phyloP scores from a whole-genome alignment of 2,113 vertebrate species.

The Blennius ocellaris region DNA sequence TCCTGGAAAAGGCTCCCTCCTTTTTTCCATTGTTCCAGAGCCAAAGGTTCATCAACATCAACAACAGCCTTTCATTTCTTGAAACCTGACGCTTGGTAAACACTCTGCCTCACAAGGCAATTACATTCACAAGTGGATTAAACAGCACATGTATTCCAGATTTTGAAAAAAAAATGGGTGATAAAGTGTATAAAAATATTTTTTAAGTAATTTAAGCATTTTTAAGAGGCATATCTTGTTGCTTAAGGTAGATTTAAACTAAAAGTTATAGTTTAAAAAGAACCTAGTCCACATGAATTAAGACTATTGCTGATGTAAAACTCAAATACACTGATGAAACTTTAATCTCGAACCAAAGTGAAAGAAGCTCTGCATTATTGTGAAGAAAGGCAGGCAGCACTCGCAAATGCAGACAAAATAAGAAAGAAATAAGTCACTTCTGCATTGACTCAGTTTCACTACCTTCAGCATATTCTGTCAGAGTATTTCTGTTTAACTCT shows the following conservation, averaged over 20 bases:
- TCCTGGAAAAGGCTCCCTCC: slow-evolving; percentile 65
- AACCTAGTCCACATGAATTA: background rate
- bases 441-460: slow-evolving; percentile 56
- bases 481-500: slow-evolving; percentile 13
- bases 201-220: slow-evolving; percentile 53
- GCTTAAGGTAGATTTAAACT: slow-evolving; percentile 35
- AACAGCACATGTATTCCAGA: slow-evolving; percentile 21
- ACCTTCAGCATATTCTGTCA: slow-evolving; percentile 23
- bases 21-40: slow-evolving; percentile 35
- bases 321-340: slow-evolving; percentile 35
- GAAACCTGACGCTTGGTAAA: slow-evolving; percentile 61
- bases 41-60: slow-evolving; percentile 49
- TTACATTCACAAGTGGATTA: slow-evolving; percentile 39
- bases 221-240: slow-evolving; percentile 38
- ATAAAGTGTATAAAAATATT: slow-evolving; percentile 62
- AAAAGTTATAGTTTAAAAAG: slow-evolving; percentile 14
- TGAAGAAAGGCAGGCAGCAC: slow-evolving; percentile 57
- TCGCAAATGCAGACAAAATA: slow-evolving; percentile 25
- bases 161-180: slow-evolving; percentile 38
- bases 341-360: slow-evolving; percentile 31
- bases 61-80: slow-evolving; percentile 48
- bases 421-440: slow-evolving; percentile 15
- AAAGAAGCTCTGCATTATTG: slow-evolving; percentile 50
- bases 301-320: slow-evolving; percentile 29
- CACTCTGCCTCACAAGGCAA: slow-evolving; percentile 37